Conservation (phyloP, 2,797 vertebrate genomes). For the Pseudochaenichthys georgianus region DNA sequence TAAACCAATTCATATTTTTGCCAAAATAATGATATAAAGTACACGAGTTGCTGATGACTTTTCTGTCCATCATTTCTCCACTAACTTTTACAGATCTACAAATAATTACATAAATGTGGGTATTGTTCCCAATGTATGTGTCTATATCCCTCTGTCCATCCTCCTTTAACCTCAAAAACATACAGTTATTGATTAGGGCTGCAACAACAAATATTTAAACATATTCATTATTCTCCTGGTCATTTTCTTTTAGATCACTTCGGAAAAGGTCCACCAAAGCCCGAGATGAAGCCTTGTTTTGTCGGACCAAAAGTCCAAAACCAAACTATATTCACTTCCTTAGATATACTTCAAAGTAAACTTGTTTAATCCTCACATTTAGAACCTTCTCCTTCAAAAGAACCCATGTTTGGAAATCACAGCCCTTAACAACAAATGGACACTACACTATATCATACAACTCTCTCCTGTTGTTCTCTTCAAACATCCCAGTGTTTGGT, state of each 20-base stretch:
- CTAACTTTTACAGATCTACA: not conserved
- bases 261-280: not conserved
- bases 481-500: constrained; percentile 18
- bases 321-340: not conserved
- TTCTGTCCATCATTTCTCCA: not conserved
- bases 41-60: too few relatives aligned
- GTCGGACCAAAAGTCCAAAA: not conserved
- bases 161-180: not conserved
- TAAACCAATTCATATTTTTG: not conserved
- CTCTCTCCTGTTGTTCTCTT: constrained; percentile 1
- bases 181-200: not conserved
- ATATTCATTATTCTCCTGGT: not conserved
- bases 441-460: not conserved
- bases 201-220: not conserved
- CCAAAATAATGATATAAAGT: not conserved
- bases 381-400: not conserved
- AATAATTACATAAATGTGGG: not conserved
- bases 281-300: not conserved
- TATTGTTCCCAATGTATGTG: not conserved
- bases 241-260: not conserved
- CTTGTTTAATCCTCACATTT: not conserved
- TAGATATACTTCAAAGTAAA: not conserved
- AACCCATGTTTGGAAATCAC: not conserved
- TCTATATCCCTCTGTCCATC: not conserved
- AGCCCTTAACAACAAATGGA: not conserved